Conservation (phyloP, 2,113 vertebrate species). For the Andinoacara biseriatus region DNA sequence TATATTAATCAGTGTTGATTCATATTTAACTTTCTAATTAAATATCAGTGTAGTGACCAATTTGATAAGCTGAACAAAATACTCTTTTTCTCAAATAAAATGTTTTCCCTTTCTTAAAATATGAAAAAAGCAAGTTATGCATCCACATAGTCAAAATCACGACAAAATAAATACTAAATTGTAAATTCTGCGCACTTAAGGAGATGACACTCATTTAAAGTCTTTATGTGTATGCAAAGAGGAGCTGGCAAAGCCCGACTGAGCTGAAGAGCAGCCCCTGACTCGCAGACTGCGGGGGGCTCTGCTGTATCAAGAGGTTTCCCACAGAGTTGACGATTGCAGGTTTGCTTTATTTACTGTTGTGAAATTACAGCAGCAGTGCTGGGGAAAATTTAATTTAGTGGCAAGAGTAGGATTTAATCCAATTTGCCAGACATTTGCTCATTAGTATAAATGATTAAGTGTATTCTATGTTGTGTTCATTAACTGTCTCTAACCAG, state of each 20-base stretch:
- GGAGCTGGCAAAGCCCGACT: not conserved
- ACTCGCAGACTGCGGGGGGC: conserved; percentile 60
- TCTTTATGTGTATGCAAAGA: conserved; percentile 11
- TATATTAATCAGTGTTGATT: not conserved
- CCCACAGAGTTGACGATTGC: conserved; percentile 37
- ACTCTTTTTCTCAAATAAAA: not conserved
- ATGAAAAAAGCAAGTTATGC: not conserved
- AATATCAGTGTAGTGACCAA: not conserved
- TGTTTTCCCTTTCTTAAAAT: not conserved
- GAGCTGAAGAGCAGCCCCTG: conserved; percentile 34
- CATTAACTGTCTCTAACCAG: not conserved
- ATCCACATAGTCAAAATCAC: not conserved
- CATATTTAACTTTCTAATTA: not conserved
- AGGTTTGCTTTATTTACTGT: conserved; percentile 54
- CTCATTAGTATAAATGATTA: conserved; percentile 42
- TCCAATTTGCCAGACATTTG: conserved; percentile 49
- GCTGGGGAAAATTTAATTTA: conserved; percentile 43
- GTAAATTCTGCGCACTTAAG: not conserved
- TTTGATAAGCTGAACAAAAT: not conserved
- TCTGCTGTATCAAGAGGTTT: conserved; percentile 47
- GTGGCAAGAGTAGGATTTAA: conserved; percentile 38
- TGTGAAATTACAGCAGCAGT: conserved; percentile 37
- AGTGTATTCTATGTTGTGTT: conserved; percentile 14
- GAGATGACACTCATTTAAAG: conserved; percentile 6
- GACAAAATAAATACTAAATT: not conserved